Conservation (phyloP, 2,888 invertebrate species). For the Pseudococcus jackbeardsleyi region DNA sequence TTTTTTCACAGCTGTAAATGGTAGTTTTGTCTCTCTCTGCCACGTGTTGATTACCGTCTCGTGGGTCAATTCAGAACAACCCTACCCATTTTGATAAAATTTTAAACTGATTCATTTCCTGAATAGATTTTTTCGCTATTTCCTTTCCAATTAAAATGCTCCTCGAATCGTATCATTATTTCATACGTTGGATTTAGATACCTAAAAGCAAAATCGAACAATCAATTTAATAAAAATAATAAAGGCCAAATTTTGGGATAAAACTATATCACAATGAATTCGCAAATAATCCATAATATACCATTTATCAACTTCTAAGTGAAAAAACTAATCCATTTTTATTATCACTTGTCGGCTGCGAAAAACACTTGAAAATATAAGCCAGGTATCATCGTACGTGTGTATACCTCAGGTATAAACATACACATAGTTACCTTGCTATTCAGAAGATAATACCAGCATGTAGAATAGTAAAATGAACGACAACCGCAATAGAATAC, state of each 20-base stretch:
- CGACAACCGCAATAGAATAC: conserved; percentile 21
- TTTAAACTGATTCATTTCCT: too few species aligned
- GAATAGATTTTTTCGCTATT: too few species aligned
- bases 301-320: neutral
- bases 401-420: conserved; percentile 13
- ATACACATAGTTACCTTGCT: neutral
- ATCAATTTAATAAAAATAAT: neutral
- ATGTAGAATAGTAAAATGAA: conserved; percentile 32
- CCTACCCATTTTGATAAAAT: neutral
- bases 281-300: neutral
- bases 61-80: neutral
- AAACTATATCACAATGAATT: neutral
- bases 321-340: conserved; percentile 8
- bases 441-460: conserved; percentile 1
- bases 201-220: neutral
- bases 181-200: neutral
- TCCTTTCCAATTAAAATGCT: too few species aligned
- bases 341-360: neutral
- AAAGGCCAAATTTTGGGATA: neutral
- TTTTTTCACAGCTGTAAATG: neutral
- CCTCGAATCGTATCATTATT: too few species aligned
- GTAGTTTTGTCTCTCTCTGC: neutral
- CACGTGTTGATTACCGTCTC: conserved; percentile 9
- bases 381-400: neutral
- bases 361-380: conserved; percentile 14